phyloP scores from a whole-genome alignment of 2,797 vertebrate species.

The Eupleurogrammus muticus region DNA sequence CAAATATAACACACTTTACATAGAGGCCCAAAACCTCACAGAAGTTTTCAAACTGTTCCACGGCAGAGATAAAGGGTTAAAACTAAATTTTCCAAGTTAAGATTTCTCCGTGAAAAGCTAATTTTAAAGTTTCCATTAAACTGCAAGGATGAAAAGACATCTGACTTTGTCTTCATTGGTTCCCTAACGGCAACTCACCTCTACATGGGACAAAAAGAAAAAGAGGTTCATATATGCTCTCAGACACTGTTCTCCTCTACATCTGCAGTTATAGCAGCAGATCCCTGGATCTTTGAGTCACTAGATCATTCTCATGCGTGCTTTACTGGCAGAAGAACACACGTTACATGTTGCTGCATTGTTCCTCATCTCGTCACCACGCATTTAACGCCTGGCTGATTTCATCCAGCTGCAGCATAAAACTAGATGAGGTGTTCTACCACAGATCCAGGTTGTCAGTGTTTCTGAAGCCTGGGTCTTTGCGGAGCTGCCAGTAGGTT shows the following conservation, averaged over 20 bases:
- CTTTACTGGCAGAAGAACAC: neutral
- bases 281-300: neutral
- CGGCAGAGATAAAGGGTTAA: neutral
- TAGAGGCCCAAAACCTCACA: neutral
- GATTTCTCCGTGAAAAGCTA: conserved; percentile 4
- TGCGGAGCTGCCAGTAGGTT: conserved; percentile 90
- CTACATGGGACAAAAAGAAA: conserved; percentile 6
- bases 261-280: neutral
- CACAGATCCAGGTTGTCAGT: conserved; percentile 89
- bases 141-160: conserved; percentile 33
- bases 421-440: conserved; percentile 66
- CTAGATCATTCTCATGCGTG: neutral
- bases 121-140: conserved; percentile 12
- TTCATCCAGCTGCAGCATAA: conserved; percentile 34
- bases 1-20: conserved; percentile 24
- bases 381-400: neutral
- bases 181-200: conserved; percentile 58
- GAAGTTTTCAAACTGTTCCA: conserved; percentile 25
- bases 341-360: neutral
- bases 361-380: neutral
- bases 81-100: conserved; percentile 10
- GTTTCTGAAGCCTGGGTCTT: conserved; percentile 87
- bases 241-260: neutral
- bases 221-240: conserved; percentile 58
- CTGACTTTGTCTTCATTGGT: conserved; percentile 41